Evolutionary conservation across 2,113 vertebrate species (phyloP).

Genomic region (Cyphomyrus plagiostoma): DNA sequence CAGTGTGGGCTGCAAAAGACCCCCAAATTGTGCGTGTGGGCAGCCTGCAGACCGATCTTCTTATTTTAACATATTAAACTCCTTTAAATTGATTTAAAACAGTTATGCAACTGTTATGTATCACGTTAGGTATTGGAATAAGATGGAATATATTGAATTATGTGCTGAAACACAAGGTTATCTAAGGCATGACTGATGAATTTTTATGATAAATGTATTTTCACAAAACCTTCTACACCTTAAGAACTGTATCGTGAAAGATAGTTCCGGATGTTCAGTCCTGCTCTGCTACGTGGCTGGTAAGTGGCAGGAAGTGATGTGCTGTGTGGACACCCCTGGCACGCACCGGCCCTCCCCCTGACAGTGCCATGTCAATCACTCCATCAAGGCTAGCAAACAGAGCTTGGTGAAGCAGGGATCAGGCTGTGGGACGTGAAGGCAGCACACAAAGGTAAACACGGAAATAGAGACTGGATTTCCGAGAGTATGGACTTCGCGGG

Average conservation of each 20-base stretch:
- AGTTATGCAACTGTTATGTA: not conserved
- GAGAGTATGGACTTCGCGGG: not conserved
- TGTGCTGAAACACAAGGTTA: not conserved
- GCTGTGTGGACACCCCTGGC: not conserved
- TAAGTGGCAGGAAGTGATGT: not conserved
- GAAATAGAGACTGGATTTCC: not conserved
- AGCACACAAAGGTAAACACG: not conserved
- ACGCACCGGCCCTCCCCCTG: not conserved
- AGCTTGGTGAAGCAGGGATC: not conserved
- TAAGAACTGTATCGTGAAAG: not conserved
- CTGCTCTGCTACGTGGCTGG: not conserved
- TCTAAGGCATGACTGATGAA: not conserved
- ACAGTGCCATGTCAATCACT: not conserved
- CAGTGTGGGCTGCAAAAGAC: not conserved
- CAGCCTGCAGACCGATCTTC: not conserved
- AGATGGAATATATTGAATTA: not conserved
- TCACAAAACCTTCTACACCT: not conserved
- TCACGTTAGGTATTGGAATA: not conserved
- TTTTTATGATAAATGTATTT: not conserved
- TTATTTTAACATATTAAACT: not conserved
- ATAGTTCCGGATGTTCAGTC: not conserved
- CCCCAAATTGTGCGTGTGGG: not conserved
- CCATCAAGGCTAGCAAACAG: not conserved
- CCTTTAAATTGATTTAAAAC: not conserved
- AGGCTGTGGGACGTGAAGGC: not conserved